Evolutionary conservation across 1,140 invertebrate genomes (phyloP).

Genomic region (Oryzaephilus surinamensis): DNA sequence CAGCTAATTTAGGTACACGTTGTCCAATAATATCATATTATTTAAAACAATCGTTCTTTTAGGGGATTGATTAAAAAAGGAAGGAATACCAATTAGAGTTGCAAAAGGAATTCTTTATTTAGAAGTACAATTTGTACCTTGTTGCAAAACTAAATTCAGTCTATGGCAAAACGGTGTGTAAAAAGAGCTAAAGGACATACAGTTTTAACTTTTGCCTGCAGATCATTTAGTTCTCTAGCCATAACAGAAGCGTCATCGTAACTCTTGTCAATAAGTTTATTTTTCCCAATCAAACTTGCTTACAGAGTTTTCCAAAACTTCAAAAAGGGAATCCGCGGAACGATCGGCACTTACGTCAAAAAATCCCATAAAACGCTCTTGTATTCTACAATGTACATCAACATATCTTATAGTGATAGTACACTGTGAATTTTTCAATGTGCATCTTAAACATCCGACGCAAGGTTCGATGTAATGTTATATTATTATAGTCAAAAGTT

Average conservation of each 20-base stretch:
- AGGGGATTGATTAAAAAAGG: slow-evolving; percentile 1
- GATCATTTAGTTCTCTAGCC: slow-evolving; percentile 7
- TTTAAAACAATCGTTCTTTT: slow-evolving; percentile 1
- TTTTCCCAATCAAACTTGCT: slow-evolving; percentile 4
- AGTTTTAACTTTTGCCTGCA: slow-evolving; percentile 9
- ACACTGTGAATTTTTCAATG: slow-evolving; percentile 5
- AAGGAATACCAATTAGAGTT: not conserved
- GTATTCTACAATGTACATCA: not conserved
- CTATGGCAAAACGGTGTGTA: slow-evolving; percentile 9
- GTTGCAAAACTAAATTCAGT: slow-evolving; percentile 10
- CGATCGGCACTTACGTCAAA: slow-evolving; percentile 6
- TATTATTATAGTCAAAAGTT: no score
- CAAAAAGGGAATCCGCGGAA: slow-evolving; percentile 5
- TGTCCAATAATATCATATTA: not conserved
- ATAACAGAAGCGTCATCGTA: slow-evolving; percentile 9
- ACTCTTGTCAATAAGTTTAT: slow-evolving; percentile 7
- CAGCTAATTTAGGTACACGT: not conserved
- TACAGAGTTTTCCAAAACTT: not conserved
- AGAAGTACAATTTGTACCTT: slow-evolving; percentile 5
- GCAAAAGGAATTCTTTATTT: slow-evolving; percentile 1
- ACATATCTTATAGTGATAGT: slow-evolving; percentile 5
- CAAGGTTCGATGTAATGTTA: no score
- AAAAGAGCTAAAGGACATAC: slow-evolving; percentile 4
- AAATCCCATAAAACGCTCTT: slow-evolving; percentile 6
- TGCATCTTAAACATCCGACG: no score